A percentile compares a stretch with the other conserved stretches of the same genome.
Evolutionary conservation across 2,888 invertebrate species (phyloP).

Genomic region (Lutraria lutraria): DNA sequence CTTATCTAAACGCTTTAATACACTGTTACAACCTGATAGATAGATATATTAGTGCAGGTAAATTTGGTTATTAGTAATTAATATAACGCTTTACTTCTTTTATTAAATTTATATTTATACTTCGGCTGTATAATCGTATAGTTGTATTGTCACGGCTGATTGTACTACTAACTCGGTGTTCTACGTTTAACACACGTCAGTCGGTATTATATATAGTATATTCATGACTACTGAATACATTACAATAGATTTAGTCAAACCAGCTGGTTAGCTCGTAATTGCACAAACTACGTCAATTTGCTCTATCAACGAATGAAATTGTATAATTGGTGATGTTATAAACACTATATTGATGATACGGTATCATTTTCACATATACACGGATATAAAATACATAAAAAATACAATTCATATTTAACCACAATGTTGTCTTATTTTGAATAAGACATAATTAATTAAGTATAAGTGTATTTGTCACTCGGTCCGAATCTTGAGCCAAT

Average conservation of each 20-base stretch:
- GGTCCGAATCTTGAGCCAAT: neutral
- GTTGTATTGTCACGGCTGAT: neutral
- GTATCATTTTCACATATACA: neutral
- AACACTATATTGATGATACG: neutral
- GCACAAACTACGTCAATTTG: neutral
- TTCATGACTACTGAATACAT: neutral
- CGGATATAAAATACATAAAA: too few relatives aligned
- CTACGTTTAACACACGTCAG: neutral
- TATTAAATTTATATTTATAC: neutral
- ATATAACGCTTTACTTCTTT: neutral
- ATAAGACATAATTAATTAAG: too few relatives aligned
- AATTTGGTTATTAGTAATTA: neutral
- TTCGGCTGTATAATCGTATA: neutral
- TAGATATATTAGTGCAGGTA: neutral
- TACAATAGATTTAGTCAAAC: neutral
- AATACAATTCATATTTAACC: too few relatives aligned
- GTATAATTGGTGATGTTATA: neutral
- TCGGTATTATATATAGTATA: neutral
- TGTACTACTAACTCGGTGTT: neutral
- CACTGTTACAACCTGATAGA: neutral
- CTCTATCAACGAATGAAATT: constrained; percentile 14
- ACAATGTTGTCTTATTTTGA: too few relatives aligned
- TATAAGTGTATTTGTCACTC: neutral
- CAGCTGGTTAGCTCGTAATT: neutral
- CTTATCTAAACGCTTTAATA: neutral